These are phyloP conservation scores for Desoria tigrina DNA, from an alignment of 2,888 invertebrate genomes.

Conservation along the genomic window DNA sequence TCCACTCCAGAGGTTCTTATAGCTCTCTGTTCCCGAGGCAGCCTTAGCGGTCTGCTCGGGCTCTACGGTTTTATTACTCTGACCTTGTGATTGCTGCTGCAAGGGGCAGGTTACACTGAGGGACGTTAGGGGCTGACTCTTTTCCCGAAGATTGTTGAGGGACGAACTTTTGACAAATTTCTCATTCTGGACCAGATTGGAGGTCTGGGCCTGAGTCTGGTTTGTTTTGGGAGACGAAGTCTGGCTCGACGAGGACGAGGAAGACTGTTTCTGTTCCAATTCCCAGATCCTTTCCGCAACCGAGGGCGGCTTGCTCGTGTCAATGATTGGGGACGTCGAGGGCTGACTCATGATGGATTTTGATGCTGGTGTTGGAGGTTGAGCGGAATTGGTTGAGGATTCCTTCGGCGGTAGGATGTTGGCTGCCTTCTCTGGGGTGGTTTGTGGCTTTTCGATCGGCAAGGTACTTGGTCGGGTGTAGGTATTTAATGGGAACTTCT, in stretches of 20 bases:
- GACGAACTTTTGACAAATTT: constrained; percentile 38
- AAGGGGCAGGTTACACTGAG: neutral
- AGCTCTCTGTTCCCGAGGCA: constrained; percentile 21
- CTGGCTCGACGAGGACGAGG: constrained; percentile 14
- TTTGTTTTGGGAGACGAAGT: constrained; percentile 35
- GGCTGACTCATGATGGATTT: constrained; percentile 55
- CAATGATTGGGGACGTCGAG: constrained; percentile 54
- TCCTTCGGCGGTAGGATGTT: constrained; percentile 19
- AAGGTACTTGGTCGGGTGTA: constrained; percentile 60
- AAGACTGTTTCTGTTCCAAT: constrained; percentile 61
- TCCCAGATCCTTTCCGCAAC: constrained; percentile 69
- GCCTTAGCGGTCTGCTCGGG: no score
- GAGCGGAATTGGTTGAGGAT: constrained; percentile 13
- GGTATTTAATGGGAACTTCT: constrained; percentile 71
- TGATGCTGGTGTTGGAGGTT: constrained; percentile 42
- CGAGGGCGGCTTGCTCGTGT: constrained; percentile 60
- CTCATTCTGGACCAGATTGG: constrained; percentile 20
- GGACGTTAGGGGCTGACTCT: constrained; percentile 25
- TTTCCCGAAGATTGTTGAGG: constrained; percentile 30
- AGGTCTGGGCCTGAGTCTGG: neutral
- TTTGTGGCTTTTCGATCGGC: constrained; percentile 33
- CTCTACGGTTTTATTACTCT: constrained; percentile 9
- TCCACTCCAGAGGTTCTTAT: constrained; percentile 35
- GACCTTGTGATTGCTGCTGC: neutral
- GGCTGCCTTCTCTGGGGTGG: constrained; percentile 33